Conservation (phyloP, 2,888 invertebrate genomes). For the Calliopum simillimum region DNA sequence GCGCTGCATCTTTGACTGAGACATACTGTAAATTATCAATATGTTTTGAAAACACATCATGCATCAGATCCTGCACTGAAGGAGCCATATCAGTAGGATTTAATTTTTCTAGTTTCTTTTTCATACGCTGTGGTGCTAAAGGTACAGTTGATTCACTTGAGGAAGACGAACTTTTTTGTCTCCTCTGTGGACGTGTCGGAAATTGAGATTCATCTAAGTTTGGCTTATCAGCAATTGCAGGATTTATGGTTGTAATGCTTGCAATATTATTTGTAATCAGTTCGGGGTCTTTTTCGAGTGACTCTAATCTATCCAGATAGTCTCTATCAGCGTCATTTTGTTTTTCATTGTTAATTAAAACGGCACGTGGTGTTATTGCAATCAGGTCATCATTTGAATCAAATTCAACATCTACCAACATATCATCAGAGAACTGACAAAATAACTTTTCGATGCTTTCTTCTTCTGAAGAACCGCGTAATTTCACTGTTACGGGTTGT, state of each 20-base stretch:
- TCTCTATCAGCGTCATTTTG: slow-evolving; percentile 47
- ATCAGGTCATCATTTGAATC: slow-evolving; percentile 64
- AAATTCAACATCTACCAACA: slow-evolving; percentile 64
- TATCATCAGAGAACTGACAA: slow-evolving; percentile 62
- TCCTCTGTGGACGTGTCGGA: slow-evolving; percentile 57
- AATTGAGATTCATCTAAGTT: slow-evolving; percentile 49
- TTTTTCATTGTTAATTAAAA: slow-evolving; percentile 28
- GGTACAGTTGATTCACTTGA: slow-evolving; percentile 58
- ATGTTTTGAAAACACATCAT: slow-evolving; percentile 42
- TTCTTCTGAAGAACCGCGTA: slow-evolving; percentile 62
- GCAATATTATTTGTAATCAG: too few species aligned
- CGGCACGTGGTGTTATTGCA: slow-evolving; percentile 55
- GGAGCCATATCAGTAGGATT: slow-evolving; percentile 62
- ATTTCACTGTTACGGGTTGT: slow-evolving; percentile 55
- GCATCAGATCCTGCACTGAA: slow-evolving; percentile 63
- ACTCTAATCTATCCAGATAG: slow-evolving; percentile 52
- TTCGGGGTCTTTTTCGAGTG: slow-evolving; percentile 52
- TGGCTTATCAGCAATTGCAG: not conserved
- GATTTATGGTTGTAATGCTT: too few species aligned
- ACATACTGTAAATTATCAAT: not conserved
- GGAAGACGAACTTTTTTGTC: slow-evolving; percentile 60
- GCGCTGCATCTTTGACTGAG: slow-evolving; percentile 4
- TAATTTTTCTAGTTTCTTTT: slow-evolving; percentile 57
- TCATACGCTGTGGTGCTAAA: slow-evolving; percentile 55
- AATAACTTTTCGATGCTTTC: slow-evolving; percentile 65